Evolutionary conservation across 1,140 invertebrate genomes (phyloP), one percentile per base, ranked within the genome.

Genomic region (Atopsyche davidsoni): DNA sequence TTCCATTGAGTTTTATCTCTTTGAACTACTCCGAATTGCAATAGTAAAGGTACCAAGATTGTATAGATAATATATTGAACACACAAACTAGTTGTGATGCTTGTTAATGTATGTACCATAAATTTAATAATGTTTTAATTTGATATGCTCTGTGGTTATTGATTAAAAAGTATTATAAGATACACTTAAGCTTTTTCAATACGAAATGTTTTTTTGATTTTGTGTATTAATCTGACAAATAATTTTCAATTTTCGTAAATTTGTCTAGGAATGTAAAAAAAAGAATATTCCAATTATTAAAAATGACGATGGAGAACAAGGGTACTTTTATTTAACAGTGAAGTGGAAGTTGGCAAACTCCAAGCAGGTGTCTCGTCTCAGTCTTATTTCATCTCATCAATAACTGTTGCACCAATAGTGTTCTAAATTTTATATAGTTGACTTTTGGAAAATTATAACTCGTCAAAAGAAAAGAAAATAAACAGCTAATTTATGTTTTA

Each of bases 171-270:
- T n/a, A n/a, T n/a, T 23, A 43, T 19, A 19, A 22, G 32, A 34
- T 11, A 32, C 39, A 35, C 22, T 13, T 39, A 39, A 43, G 48
- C 28, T 43, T 44, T 50, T 39, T 35, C 25, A 50, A 16, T 32
- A 43, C 34, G n/a, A 44, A 43, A 13, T 50, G 43, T 50, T 36
- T 28, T 32, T 50, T n/a, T 50, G 25, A 50, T 32, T 50, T 44
- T 44, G 36, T 49, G 46, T 47, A 49, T 32, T 49, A 41, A 49
- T 14, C 24, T 49, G 48, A 43, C 21, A 36, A 50, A 43, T 34
- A 23, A 39, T 28, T 28, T 28, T 7, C 24, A 7, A 28, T 28
- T 28, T 28, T 7, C n/a, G 6, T 28, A 28, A 7, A 28, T 28
- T 28, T 6, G 6, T 28, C 24, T 28, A n/a, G 24, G 24, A n/a